Conservation (phyloP, 2,113 vertebrate species). For the Hyperoodon ampullatus region DNA sequence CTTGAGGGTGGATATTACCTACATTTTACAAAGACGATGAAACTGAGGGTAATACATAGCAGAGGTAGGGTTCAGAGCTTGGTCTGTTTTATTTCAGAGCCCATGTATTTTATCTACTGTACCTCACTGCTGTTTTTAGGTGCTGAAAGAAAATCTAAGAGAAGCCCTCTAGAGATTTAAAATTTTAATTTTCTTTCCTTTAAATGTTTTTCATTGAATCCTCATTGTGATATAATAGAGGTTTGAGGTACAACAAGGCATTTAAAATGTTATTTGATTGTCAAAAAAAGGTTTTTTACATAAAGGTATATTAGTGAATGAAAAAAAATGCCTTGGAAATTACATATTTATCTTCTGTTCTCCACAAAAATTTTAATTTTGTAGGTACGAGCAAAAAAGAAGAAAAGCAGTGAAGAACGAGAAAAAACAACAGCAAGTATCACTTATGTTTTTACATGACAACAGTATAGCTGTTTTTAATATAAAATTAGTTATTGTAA, state of each 20-base stretch:
- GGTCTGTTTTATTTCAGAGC: not conserved
- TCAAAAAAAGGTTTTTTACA: constrained; percentile 4
- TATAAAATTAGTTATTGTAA: not conserved
- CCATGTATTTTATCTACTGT: not conserved
- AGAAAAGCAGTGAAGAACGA: constrained; percentile 93
- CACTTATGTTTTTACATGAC: constrained; percentile 58
- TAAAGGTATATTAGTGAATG: not conserved
- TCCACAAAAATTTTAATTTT: constrained; percentile 57
- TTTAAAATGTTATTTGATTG: constrained; percentile 12
- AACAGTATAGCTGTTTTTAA: not conserved
- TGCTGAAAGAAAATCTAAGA: not conserved
- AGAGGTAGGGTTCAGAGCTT: not conserved
- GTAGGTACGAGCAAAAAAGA: constrained; percentile 93
- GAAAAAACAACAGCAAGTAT: constrained; percentile 90
- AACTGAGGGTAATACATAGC: not conserved
- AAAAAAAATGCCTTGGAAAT: constrained; percentile 43
- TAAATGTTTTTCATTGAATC: not conserved
- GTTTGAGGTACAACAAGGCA: not conserved
- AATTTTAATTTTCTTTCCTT: constrained; percentile 35
- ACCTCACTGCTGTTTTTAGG: not conserved
- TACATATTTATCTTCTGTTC: constrained; percentile 40
- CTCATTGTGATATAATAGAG: not conserved
- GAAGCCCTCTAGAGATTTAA: not conserved
- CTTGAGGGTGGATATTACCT: not conserved
- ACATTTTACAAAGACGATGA: not conserved